Base-by-base conservation (phyloP, 2,797 vertebrate genomes). In the Microcaecilia unicolor region DNA sequence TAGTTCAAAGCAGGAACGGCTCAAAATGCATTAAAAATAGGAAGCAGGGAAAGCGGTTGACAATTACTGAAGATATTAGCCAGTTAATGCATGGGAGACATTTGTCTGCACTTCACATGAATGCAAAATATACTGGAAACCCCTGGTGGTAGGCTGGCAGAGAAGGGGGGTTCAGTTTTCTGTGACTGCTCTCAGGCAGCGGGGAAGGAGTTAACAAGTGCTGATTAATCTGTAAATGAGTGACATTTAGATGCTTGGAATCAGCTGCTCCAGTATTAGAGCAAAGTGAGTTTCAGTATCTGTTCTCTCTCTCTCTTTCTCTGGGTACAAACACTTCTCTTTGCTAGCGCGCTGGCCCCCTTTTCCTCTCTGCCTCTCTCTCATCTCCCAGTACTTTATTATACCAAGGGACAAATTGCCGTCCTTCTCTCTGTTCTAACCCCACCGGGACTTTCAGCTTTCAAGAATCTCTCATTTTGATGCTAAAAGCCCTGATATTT, bases 401-500 rank as follows among this genome's bases (percentile, higher is more conserved):
- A 69, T 54, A 38, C 47, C 41, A 37, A 41, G 41, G 55, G 60
- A 68, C 50, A 66, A 67, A 66, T 53, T 51, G 25, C 43, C 57
- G 67, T 61, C 55, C 36, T 55, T 44, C 43, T 44, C 43, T 61
- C 37, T 36, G 51, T 46, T 55, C 37, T 48, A 32, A 26, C 5
- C 58, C 60, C 32, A 12, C 33, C 49, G 55, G 53, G 61, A 44
- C 53, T 44, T n/a, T 33, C 10, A 2, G 37, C 64, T 70, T 62
- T 71, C 58, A 53, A 48, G 66, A 63, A 37, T 18, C 46, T 66
- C 19, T 80, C 74, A 58, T 79, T 83, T 67, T 65, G 22, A 67
- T 67, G 70, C 74, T 71, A 64, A 84, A 83, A 65, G 77, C 51
- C 54, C 58, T 41, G n/a, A n/a, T n/a, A n/a, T 53, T 58, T 75